Conservation (phyloP, 2,113 vertebrate genomes). For the Dasyprocta punctata region DNA sequence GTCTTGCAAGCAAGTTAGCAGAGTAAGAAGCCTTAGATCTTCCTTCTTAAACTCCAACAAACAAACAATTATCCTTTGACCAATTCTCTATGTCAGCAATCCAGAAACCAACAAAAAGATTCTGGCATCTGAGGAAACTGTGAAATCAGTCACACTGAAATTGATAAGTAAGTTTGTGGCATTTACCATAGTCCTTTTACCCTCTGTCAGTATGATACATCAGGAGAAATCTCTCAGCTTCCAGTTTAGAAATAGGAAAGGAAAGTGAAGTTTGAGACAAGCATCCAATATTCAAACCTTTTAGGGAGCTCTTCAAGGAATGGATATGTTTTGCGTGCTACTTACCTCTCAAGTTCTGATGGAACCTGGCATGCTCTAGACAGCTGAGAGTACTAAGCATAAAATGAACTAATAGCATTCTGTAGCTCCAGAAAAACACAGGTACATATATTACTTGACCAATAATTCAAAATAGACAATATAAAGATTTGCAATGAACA, state of each 20-base stretch:
- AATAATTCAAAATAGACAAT: not conserved
- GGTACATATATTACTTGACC: not conserved
- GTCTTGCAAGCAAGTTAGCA: not conserved
- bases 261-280: not conserved
- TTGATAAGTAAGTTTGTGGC: not conserved
- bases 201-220: not conserved
- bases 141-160: not conserved
- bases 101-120: not conserved
- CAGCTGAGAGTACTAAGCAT: not conserved
- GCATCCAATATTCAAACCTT: not conserved
- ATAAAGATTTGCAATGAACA: not conserved
- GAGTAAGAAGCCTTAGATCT: not conserved
- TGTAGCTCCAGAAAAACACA: not conserved
- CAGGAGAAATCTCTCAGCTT: not conserved
- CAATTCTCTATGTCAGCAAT: not conserved
- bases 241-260: no score
- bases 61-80: not conserved
- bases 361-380: not conserved
- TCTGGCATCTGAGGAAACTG: not conserved
- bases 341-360: not conserved
- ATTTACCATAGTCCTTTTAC: not conserved
- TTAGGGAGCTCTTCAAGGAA: not conserved
- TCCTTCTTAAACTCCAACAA: not conserved
- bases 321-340: not conserved
- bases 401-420: no score